Evolutionary conservation across 1,140 invertebrate species (phyloP).

Genomic region (Musca domestica): DNA sequence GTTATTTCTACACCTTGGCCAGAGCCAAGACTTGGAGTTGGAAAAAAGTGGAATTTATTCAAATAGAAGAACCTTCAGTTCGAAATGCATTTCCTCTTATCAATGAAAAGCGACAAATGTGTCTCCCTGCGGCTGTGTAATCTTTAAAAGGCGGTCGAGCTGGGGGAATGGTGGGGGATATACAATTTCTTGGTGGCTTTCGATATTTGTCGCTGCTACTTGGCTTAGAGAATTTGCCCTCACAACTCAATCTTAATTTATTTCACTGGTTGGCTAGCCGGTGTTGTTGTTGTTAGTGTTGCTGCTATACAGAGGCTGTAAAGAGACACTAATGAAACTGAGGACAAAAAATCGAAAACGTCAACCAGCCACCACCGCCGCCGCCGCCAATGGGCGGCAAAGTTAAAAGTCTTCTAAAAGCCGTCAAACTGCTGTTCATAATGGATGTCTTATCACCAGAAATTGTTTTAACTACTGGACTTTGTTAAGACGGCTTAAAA

Average conservation of each 20-base stretch:
- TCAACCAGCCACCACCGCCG: neutral
- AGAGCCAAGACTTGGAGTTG: too few relatives aligned
- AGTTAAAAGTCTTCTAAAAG: conserved; percentile 12
- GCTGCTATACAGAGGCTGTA: too few relatives aligned
- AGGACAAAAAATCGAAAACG: too few relatives aligned
- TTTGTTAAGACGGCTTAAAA: conserved; percentile 19
- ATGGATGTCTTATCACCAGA: conserved; percentile 22
- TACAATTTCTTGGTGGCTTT: too few relatives aligned
- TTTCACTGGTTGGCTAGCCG: too few relatives aligned
- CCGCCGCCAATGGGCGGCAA: neutral
- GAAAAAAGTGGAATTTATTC: too few relatives aligned
- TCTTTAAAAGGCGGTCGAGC: neutral
- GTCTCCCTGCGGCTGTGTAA: conserved; percentile 1
- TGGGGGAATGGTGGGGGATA: too few relatives aligned
- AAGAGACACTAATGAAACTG: too few relatives aligned
- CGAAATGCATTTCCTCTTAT: conserved; percentile 5
- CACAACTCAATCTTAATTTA: too few relatives aligned
- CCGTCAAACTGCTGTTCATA: conserved; percentile 22
- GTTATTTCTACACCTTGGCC: conserved; percentile 6
- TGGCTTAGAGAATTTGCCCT: too few relatives aligned
- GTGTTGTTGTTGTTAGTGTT: too few relatives aligned
- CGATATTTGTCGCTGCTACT: too few relatives aligned
- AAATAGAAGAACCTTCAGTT: neutral
- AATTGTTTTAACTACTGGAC: conserved; percentile 22
- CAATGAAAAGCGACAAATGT: conserved; percentile 18